Evolutionary conservation across 2,797 vertebrate species (phyloP).

Genomic region (Halcyon badia): DNA sequence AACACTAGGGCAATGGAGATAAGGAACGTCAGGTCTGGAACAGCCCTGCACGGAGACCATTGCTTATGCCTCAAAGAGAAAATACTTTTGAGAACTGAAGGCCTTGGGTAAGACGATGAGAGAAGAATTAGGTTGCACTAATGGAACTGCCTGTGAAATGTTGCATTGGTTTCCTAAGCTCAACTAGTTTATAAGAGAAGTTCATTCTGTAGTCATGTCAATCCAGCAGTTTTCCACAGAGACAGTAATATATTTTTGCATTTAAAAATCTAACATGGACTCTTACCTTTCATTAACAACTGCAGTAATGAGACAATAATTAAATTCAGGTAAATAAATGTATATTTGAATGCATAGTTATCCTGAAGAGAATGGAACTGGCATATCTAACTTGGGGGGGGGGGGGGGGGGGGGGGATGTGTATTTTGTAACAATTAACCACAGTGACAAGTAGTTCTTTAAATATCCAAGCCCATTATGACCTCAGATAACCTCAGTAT

Average conservation of each 20-base stretch:
- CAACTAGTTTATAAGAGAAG: background rate
- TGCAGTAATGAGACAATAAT: background rate
- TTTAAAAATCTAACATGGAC: background rate
- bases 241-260: background rate
- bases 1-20: background rate
- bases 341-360: background rate
- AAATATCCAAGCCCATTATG: no score
- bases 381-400: background rate
- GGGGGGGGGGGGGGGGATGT: no score
- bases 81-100: background rate
- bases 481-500: no score
- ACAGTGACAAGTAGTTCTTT: no score
- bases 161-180: background rate
- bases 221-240: background rate
- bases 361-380: background rate
- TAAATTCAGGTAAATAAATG: background rate
- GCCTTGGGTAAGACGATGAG: background rate
- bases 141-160: background rate
- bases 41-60: background rate
- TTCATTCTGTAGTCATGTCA: background rate
- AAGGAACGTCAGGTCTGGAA: background rate
- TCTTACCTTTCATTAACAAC: background rate
- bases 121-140: background rate
- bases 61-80: background rate
- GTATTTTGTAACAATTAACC: no score